Evolutionary conservation across 92 coral and sea anemone species (phyloP), one percentile per base, ranked within the genome.

Genomic region (Zoanthus sociatus): DNA sequence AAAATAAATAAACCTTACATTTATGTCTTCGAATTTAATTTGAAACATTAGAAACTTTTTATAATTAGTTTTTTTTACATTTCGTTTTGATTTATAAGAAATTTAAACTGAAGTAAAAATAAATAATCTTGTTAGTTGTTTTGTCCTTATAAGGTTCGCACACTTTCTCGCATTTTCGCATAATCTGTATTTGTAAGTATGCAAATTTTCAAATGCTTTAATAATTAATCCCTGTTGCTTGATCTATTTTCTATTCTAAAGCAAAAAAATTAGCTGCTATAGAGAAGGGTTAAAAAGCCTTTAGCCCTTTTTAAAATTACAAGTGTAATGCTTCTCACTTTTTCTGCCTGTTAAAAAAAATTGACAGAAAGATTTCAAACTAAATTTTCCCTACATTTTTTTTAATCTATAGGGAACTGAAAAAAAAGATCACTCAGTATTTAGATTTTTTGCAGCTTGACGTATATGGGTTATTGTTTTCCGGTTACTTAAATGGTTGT

Each of bases 191-290:
- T 67, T 69, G 60, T 81, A 66, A 81, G 60, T 81, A 81, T 81
- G 85, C 85, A 81, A 81, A 81, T 81, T 66, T 81, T 31, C 14
- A 7, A 26, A 45, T n/a, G 51, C 75, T 32, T 81, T 42, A 81
- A 81, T 81, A 66, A 47, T 81, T 81, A 63, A 81, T 64, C 14
- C 14, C 37, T 18, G n/a, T 21, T 63, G n/a, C 21, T 81, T 81
- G 60, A 81, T 81, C 66, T 45, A 67, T 45, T 81, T 37, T 11
- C 74, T 64, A 53, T 64, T 46, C 50, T 7, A 47, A 76, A 53
- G 20, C n/a, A 26, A 81, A 21, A 81, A 66, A 7, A 5, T 11
- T 32, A 6, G 44, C 46, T 66, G 42, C 42, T 37, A 37, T 37
- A 37, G 4, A 55, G 66, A 81, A 56, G 85, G 46, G 4, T 21